phyloP scores from a whole-genome alignment of 2,113 vertebrate genomes.

The Felis chaus region DNA sequence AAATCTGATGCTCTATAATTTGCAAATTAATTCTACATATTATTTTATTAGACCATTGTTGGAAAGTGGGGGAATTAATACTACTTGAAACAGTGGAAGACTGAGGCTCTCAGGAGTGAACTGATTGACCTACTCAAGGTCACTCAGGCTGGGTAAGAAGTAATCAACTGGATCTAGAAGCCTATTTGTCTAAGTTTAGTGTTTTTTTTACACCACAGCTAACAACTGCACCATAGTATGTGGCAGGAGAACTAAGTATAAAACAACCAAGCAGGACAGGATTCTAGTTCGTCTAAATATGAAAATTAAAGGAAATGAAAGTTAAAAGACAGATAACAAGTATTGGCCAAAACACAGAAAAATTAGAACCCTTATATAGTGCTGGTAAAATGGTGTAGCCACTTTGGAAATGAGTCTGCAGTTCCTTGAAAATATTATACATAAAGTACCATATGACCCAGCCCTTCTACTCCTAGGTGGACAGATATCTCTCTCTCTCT shows the following conservation, averaged over 20 bases:
- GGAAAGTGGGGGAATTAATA: neutral
- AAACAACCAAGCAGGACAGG: neutral
- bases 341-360: neutral
- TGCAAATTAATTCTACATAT: neutral
- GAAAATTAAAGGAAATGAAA: constrained; percentile 2
- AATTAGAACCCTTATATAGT: neutral
- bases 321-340: neutral
- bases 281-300: neutral
- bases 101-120: neutral
- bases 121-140: neutral
- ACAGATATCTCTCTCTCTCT: too few species aligned
- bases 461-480: neutral
- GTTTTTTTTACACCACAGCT: neutral
- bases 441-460: neutral
- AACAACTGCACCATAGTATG: neutral
- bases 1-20: neutral
- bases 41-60: neutral
- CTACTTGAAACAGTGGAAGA: neutral
- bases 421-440: neutral
- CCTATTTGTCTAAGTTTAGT: neutral
- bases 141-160: neutral
- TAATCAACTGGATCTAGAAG: neutral
- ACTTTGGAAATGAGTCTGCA: neutral
- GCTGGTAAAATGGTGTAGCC: neutral
- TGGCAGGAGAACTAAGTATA: neutral